Percentiles rank a stretch among this genome's conserved stretches.
Evolutionary conservation across 2,888 invertebrate genomes (phyloP).

Genomic region (Conops quadrifasciatus): DNA sequence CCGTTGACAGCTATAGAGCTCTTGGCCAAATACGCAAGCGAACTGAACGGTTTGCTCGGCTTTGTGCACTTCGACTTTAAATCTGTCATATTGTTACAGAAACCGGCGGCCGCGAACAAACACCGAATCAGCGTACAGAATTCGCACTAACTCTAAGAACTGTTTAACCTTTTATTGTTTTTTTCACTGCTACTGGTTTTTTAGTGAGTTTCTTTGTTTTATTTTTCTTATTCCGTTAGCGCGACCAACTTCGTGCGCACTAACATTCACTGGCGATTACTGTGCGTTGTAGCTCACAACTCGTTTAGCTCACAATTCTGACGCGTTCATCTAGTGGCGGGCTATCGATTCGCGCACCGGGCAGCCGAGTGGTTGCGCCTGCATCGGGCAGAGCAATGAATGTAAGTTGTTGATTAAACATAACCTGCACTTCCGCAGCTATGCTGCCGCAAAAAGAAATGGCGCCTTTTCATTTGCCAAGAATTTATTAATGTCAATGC

Average conservation of each 20-base stretch:
- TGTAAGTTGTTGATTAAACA: background rate
- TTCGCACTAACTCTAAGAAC: background rate
- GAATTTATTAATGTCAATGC: constrained; percentile 28
- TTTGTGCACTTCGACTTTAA: constrained; percentile 32
- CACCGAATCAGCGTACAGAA: background rate
- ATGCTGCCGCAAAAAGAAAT: background rate
- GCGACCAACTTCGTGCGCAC: constrained; percentile 4
- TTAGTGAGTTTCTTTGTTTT: background rate
- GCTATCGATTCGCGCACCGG: background rate
- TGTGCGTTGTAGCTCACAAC: background rate
- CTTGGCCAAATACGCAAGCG: constrained; percentile 50
- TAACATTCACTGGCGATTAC: background rate
- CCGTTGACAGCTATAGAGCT: constrained; percentile 48
- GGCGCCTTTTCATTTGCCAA: background rate
- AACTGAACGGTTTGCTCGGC: constrained; percentile 48
- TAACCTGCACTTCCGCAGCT: constrained; percentile 23
- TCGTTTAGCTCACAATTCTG: background rate
- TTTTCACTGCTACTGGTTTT: background rate
- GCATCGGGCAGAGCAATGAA: background rate
- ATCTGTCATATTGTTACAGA: constrained; percentile 41
- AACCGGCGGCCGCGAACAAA: background rate
- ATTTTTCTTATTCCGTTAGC: constrained; percentile 1
- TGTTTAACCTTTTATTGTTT: background rate
- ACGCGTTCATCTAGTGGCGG: background rate
- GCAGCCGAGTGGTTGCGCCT: background rate